These are phyloP conservation scores for Tillus elongatus DNA, from an alignment of 2,888 invertebrate species.

Conservation along the genomic window DNA sequence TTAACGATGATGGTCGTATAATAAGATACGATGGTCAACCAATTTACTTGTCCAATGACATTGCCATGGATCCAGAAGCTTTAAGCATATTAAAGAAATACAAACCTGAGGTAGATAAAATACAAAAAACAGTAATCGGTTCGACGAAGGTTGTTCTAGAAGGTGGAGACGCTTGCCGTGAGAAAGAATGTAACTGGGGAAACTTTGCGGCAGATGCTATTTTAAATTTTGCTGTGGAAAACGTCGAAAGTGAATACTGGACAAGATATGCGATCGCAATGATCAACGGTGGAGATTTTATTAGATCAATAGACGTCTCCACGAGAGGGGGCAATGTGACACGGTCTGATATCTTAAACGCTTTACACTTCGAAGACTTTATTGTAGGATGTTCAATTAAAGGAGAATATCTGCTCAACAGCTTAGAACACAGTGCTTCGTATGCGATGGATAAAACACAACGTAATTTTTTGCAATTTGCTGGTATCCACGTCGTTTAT, in stretches of 20 bases:
- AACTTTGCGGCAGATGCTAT: constrained; percentile 73
- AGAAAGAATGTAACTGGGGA: constrained; percentile 74
- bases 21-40: constrained; percentile 62
- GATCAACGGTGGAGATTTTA: too few relatives aligned
- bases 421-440: too few relatives aligned
- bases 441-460: too few relatives aligned
- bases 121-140: constrained; percentile 55
- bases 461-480: constrained; percentile 74
- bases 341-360: too few relatives aligned
- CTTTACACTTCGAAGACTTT: too few relatives aligned
- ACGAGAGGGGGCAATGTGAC: too few relatives aligned
- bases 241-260: too few relatives aligned
- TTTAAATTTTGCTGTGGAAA: constrained; percentile 46
- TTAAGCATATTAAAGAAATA: constrained; percentile 53
- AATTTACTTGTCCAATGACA: constrained; percentile 55
- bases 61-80: constrained; percentile 59
- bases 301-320: too few relatives aligned
- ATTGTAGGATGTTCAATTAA: too few relatives aligned
- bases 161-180: constrained; percentile 55
- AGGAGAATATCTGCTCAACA: too few relatives aligned
- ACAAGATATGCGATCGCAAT: too few relatives aligned
- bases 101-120: constrained; percentile 46
- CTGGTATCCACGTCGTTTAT: constrained; percentile 65
- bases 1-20: constrained; percentile 65
- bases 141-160: constrained; percentile 61